A percentile compares a stretch with the other conserved stretches of the same genome.
These are phyloP conservation scores for Muraenolepis orangiensis DNA, from an alignment of 2,797 vertebrate species.

Conservation along the genomic window DNA sequence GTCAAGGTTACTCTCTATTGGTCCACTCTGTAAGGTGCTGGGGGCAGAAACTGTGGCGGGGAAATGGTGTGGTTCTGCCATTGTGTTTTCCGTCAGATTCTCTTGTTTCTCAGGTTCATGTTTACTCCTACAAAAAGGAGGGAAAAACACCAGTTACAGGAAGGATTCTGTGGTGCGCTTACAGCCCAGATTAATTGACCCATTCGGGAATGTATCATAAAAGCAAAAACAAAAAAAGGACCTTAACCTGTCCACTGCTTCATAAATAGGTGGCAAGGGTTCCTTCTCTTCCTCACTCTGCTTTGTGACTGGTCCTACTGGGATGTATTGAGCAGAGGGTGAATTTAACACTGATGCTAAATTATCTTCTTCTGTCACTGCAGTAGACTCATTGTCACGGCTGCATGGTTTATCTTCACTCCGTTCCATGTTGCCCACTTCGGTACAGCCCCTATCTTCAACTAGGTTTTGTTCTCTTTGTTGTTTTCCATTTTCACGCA, in stretches of 20 bases:
- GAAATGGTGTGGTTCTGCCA: not conserved
- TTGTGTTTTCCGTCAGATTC: slow-evolving; percentile 7
- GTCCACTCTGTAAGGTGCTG: not conserved
- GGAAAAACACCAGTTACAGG: not conserved
- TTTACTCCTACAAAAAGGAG: slow-evolving; percentile 31
- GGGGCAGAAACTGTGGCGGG: not conserved
- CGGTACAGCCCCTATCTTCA: not conserved
- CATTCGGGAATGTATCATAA: not conserved
- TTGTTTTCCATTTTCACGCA: slow-evolving; percentile 15
- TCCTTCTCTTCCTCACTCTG: slow-evolving; percentile 4
- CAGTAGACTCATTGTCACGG: slow-evolving; percentile 6
- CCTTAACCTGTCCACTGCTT: slow-evolving; percentile 40
- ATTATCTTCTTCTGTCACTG: slow-evolving; percentile 13
- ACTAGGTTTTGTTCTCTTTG: slow-evolving; percentile 13
- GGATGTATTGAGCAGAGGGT: slow-evolving; percentile 1
- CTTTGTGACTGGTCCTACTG: slow-evolving; percentile 1
- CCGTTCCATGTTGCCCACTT: not conserved
- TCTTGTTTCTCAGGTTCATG: slow-evolving; percentile 5
- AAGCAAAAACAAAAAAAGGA: not conserved
- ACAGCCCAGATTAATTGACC: not conserved
- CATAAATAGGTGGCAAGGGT: slow-evolving; percentile 14
- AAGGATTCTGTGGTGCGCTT: not conserved
- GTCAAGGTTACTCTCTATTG: not conserved
- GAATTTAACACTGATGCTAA: not conserved
- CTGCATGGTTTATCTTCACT: not conserved